phyloP scores from a whole-genome alignment of 2,797 vertebrate species.

The Intellagama lesueurii region DNA sequence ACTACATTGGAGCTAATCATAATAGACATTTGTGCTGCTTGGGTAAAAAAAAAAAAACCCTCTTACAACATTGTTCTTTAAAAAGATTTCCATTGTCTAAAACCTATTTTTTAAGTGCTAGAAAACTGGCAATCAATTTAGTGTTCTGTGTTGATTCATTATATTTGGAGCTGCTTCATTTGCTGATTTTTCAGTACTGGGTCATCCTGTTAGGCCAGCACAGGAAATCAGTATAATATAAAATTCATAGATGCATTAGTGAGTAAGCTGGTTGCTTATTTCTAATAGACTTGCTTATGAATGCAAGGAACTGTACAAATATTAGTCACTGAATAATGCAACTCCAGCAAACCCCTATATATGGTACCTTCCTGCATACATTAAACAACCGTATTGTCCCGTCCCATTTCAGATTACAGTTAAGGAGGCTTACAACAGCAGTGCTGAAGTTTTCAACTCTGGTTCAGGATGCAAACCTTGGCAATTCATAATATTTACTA shows the following conservation, averaged over 20 bases:
- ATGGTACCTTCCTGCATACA: not conserved
- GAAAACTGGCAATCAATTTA: not conserved
- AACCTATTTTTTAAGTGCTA: not conserved
- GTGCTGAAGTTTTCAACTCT: not conserved
- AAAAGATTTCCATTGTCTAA: not conserved
- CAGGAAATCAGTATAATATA: not conserved
- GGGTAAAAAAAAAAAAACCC: not conserved
- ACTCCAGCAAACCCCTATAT: not conserved
- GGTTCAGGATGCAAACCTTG: not conserved
- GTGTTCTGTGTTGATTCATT: too few species aligned
- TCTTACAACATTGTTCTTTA: not conserved
- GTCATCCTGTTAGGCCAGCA: not conserved
- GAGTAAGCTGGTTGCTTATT: not conserved
- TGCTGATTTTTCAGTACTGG: not conserved
- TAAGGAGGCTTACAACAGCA: not conserved
- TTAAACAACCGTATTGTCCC: not conserved
- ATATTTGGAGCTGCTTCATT: too few species aligned
- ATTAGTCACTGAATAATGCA: conserved; percentile 5
- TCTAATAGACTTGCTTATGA: not conserved
- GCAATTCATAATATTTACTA: not conserved
- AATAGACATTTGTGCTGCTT: not conserved
- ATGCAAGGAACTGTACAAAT: not conserved
- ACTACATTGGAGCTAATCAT: not conserved
- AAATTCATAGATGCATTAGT: not conserved
- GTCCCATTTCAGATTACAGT: not conserved